phyloP scores from a whole-genome alignment of 2,113 vertebrate genomes.

The Lycaon pictus region DNA sequence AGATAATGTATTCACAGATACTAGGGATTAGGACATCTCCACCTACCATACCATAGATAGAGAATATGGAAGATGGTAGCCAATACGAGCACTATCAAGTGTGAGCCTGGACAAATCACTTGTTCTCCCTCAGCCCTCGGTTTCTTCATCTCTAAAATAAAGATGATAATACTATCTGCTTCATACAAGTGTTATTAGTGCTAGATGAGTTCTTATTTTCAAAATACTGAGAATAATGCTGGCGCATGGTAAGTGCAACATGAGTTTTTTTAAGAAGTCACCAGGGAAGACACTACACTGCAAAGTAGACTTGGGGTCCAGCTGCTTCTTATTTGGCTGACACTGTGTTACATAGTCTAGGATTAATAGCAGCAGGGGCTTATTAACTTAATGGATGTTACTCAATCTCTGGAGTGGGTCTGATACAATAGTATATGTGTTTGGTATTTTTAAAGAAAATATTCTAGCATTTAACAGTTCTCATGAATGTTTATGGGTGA shows the following conservation, averaged over 20 bases:
- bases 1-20: neutral
- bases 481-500: neutral
- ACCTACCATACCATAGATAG: neutral
- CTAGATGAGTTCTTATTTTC: slow-evolving; percentile 34
- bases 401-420: slow-evolving; percentile 22
- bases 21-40: neutral
- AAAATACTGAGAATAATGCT: neutral
- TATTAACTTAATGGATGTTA: slow-evolving; percentile 51
- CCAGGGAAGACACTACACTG: neutral
- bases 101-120: neutral
- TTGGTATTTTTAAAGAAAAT: neutral
- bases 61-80: neutral
- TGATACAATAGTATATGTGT: neutral
- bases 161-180: neutral
- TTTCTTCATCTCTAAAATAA: neutral
- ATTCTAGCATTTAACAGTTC: slow-evolving; percentile 32
- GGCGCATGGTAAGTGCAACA: neutral
- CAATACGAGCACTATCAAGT: neutral
- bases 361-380: slow-evolving; percentile 48
- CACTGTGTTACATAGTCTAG: neutral
- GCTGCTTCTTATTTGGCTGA: slow-evolving; percentile 51
- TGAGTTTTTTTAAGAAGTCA: slow-evolving; percentile 17
- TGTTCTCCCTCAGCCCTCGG: neutral
- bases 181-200: neutral
- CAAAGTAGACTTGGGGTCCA: neutral